Evolutionary conservation across 2,797 vertebrate genomes (phyloP).

Genomic region (Acrossocheilus fasciatus): DNA sequence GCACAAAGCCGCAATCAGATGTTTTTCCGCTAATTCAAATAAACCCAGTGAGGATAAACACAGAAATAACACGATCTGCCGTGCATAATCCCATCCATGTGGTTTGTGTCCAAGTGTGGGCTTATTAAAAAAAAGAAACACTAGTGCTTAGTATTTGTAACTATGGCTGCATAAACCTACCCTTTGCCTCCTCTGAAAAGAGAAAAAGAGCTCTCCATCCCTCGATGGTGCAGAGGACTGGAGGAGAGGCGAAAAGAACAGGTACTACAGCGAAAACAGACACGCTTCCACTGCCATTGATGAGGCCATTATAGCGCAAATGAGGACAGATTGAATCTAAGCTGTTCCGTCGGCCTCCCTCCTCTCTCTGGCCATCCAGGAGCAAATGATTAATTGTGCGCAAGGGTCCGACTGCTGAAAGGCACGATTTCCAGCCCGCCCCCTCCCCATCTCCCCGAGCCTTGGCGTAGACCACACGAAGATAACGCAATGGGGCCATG

Average conservation of each 20-base stretch:
- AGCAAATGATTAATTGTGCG: conserved; percentile 75
- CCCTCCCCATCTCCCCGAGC: conserved; percentile 38
- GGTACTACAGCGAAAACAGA: conserved; percentile 43
- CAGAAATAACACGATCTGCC: conserved; percentile 52
- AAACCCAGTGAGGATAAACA: conserved; percentile 62
- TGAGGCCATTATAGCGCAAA: conserved; percentile 73
- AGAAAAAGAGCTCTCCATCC: conserved; percentile 8
- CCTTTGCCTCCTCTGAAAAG: neutral
- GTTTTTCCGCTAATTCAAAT: conserved; percentile 67
- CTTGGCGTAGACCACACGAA: conserved; percentile 44
- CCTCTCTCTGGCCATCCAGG: conserved; percentile 66
- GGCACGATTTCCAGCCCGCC: conserved; percentile 46
- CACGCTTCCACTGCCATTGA: conserved; percentile 64
- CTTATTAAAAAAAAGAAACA: conserved; percentile 32
- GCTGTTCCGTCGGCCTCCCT: conserved; percentile 52
- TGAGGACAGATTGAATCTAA: conserved; percentile 72
- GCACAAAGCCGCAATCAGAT: conserved; percentile 62
- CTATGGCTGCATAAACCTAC: neutral
- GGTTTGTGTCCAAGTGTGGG: conserved; percentile 58
- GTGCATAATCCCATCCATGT: conserved; percentile 50
- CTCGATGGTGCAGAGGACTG: neutral
- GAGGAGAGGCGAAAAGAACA: conserved; percentile 10
- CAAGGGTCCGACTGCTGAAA: conserved; percentile 66
- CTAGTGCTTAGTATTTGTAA: conserved; percentile 36
- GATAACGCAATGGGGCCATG: conserved; percentile 60